Base-by-base conservation (phyloP, 2,113 vertebrate genomes). In the Mastomys coucha region DNA sequence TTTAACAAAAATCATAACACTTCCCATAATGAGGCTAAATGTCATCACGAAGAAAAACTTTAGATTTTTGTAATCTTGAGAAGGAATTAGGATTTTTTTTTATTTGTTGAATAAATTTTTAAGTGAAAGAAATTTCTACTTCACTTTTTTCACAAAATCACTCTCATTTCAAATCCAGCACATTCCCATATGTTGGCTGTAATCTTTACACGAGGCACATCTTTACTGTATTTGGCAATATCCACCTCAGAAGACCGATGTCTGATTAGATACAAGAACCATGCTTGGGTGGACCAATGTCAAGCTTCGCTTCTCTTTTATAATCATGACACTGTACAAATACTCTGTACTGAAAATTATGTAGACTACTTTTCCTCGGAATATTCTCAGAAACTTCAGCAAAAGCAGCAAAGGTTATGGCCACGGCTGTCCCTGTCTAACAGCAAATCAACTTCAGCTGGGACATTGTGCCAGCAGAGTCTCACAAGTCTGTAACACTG, bases 1-100 rank as follows among this genome's bases (percentile, higher is more conserved):
- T 95, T 97, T 92, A 91, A 82, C 39, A 89, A 94, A 92, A 94
- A 51, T 92, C 12, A 93, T 28, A 75, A 85, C 88, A 20, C 10
- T 89, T 13, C 33, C 56, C 65, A 60, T 63, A 72, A 88, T 77
- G 65, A 94, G 39, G 49, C 80, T 86, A 80, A 96, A 90, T 26
- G 13, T 56, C 84, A 93, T 42, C 22, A 73, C 53, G 63, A 87
- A 95, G 45, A 89, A 33, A 60, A 96, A 85, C 9, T 31, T 80
- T 36, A 81, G 60, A 76, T 13, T 0, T 14, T 87, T 72, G 51
- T 65, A 69, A 78, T 89, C 31, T 33, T 58, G 2, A 39, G 89
- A 88, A 85, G 42, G 11, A 95, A 90, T 81, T 88, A 67, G n/a
- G 70, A 94, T 89, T 81, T 69, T 81, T 69, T 19, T 86, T 4